These are phyloP conservation scores for Caenorhabditis angaria DNA, from an alignment of 2,888 invertebrate genomes.

Conservation along the genomic window DNA sequence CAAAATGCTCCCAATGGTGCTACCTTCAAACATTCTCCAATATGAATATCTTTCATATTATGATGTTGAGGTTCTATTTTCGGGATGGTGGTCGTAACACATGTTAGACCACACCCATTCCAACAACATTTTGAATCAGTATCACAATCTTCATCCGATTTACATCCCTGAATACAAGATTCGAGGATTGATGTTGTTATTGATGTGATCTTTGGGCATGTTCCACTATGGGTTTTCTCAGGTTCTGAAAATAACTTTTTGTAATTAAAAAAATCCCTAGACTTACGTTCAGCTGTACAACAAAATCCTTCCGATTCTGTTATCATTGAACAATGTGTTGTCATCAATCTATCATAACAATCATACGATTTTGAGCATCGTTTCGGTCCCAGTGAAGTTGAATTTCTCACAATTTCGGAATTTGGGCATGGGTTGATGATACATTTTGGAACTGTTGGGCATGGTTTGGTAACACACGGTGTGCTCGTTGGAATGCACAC, in stretches of 20 bases:
- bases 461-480: conserved; percentile 52
- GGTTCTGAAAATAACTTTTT: conserved; percentile 14
- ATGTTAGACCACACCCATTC: conserved; percentile 67
- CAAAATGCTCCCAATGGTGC: conserved; percentile 48
- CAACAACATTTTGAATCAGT: conserved; percentile 64
- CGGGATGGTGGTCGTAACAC: conserved; percentile 23
- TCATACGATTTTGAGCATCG: conserved; percentile 43
- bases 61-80: conserved; percentile 20
- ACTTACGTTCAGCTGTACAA: conserved; percentile 48
- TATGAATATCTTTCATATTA: conserved; percentile 15
- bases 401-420: conserved; percentile 49
- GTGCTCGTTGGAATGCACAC: conserved; percentile 61
- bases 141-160: conserved; percentile 59
- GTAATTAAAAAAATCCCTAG: not conserved
- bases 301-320: conserved; percentile 56
- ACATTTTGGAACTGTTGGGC: conserved; percentile 62
- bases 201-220: conserved; percentile 50
- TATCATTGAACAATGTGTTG: conserved; percentile 58
- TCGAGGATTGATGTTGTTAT: conserved; percentile 33
- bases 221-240: conserved; percentile 37
- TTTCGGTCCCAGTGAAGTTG: conserved; percentile 35
- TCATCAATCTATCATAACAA: conserved; percentile 46
- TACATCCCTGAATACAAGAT: conserved; percentile 54
- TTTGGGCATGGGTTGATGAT: conserved; percentile 63
- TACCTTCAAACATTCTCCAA: conserved; percentile 46